Conservation (phyloP, 2,113 vertebrate genomes). For the Rhinolophus ferrumequinum region DNA sequence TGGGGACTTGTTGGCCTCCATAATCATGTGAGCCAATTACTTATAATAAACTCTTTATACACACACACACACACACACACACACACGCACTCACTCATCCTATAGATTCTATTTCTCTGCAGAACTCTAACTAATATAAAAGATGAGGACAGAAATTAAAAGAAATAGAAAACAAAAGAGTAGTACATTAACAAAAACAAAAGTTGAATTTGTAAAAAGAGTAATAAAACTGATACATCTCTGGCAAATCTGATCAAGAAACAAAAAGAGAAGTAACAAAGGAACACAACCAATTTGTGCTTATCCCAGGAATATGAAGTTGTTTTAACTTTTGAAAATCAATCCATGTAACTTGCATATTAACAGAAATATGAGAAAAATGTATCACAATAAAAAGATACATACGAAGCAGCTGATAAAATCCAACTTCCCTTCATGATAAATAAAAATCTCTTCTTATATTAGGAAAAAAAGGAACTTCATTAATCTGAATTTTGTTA, state of each 20-base stretch:
- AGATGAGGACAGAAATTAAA: background rate
- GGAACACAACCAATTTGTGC: background rate
- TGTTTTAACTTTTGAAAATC: slow-evolving; percentile 16
- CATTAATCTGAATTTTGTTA: background rate
- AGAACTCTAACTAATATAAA: background rate
- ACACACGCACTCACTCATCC: background rate
- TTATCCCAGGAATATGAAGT: background rate
- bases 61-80: no score
- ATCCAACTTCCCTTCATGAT: background rate
- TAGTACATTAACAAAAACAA: background rate
- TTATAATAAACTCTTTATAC: background rate
- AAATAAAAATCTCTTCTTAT: background rate
- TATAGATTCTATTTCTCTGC: background rate
- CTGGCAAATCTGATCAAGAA: background rate
- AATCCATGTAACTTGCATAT: background rate
- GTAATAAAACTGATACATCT: background rate
- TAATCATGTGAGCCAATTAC: background rate
- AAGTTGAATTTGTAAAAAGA: background rate
- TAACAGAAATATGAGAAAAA: background rate
- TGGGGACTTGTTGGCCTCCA: background rate
- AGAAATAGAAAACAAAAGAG: background rate
- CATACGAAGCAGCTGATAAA: background rate
- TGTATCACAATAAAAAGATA: background rate
- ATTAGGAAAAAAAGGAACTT: background rate
- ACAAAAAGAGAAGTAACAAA: background rate